Percentiles rank a stretch among this genome's conserved stretches.
Evolutionary conservation across 2,113 vertebrate genomes (phyloP).

Genomic region (Upupa epops): DNA sequence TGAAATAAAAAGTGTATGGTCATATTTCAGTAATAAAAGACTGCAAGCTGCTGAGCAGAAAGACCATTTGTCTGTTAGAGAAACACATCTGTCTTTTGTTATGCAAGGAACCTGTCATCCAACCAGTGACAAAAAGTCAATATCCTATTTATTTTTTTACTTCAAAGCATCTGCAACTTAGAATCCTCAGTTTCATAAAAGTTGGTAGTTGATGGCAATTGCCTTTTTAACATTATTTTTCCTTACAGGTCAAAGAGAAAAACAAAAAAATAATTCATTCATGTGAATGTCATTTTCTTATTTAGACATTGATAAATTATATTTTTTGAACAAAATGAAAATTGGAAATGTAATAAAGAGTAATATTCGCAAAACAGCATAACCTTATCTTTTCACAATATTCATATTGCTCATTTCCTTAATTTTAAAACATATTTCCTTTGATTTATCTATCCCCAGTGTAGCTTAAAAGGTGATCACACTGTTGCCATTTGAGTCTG

Average conservation of each 20-base stretch:
- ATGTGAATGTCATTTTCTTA: not conserved
- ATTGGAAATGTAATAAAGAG: not conserved
- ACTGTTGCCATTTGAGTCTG: too few relatives aligned
- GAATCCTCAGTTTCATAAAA: conserved; percentile 35
- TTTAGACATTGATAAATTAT: not conserved
- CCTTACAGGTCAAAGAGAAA: conserved; percentile 3
- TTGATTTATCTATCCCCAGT: not conserved
- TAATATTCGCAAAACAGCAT: not conserved
- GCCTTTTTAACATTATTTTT: conserved; percentile 34
- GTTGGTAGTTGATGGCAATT: conserved; percentile 1
- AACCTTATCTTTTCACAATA: not conserved
- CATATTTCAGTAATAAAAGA: conserved; percentile 19
- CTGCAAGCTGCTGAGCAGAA: not conserved
- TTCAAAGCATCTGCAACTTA: conserved; percentile 25
- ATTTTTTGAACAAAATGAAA: not conserved
- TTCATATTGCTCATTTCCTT: not conserved
- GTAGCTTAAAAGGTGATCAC: not conserved
- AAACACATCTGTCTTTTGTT: conserved; percentile 20
- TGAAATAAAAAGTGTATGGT: conserved; percentile 22
- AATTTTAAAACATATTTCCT: not conserved
- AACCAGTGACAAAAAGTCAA: conserved; percentile 45
- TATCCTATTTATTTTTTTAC: conserved; percentile 44
- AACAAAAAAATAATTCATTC: conserved; percentile 23
- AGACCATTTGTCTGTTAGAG: conserved; percentile 3
- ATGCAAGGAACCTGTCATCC: conserved; percentile 23